Base-by-base conservation (phyloP, 2,113 vertebrate genomes). In the Corythaeola cristata region DNA sequence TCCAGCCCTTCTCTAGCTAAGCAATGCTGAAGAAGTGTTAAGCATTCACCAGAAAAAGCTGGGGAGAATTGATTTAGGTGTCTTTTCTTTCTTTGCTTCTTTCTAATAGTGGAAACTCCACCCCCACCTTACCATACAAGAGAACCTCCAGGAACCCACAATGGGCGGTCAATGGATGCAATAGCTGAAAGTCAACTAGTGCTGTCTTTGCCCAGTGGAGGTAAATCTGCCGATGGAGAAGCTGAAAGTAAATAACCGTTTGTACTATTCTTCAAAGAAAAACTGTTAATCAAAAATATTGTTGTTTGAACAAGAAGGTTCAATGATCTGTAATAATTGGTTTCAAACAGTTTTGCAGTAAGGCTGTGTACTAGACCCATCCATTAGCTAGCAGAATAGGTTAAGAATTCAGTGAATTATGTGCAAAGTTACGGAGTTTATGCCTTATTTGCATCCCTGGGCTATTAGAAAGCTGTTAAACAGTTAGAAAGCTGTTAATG, bases 51-150 rank as follows among this genome's bases (percentile, higher is more conserved):
- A 52, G 32, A 27, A 79, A 77, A 58, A 35, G 15, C 32, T 9
- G 16, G 22, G 28, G 41, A 32, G 45, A 55, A 63, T 68, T 89
- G 80, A 93, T 68, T 71, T 74, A 26, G 23, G 12, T 76, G 21
- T 81, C 35, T 88, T 84, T 75, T 81, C 55, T 88, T 93, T 73
- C 58, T 88, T 79, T 75, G 52, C 45, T 83, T 67, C 52, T 60
- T 50, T 80, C 44, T 35, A 55, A 47, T 92, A 98, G 98, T 98
- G 72, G 99, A 99, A 96, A 99, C 99, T 58, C 99, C 99, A 39
- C 98, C 98, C 26, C 99, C 98, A 1, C 98, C 98, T 8, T 99
- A 99, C 96, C 98, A 98, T 82, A 97, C 98, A 97, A 98, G 98
- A 98, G 98, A 99, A 96, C 97, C 97, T 8, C 97, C 91, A 58